Percentiles rank a stretch among this genome's conserved stretches.
phyloP scores from a whole-genome alignment of 2,113 vertebrate genomes.

The Sceloporus tristichus region DNA sequence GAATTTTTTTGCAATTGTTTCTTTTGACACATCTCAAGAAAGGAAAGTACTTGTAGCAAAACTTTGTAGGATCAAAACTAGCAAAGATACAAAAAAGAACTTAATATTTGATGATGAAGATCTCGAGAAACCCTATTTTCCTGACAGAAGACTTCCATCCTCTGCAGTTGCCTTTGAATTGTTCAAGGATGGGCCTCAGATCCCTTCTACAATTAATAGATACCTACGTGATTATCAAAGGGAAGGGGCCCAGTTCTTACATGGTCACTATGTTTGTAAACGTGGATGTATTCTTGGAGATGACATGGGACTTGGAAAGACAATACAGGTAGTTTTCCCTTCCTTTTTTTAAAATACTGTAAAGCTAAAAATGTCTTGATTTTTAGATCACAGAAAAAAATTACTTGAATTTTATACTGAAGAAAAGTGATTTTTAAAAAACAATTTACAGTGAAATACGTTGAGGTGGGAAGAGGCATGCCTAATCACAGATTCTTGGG shows the following conservation, averaged over 20 bases:
- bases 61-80: slow-evolving; percentile 68
- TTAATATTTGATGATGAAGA: slow-evolving; percentile 80
- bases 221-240: slow-evolving; percentile 95
- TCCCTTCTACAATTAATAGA: slow-evolving; percentile 95
- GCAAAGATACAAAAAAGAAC: slow-evolving; percentile 65
- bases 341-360: not conserved
- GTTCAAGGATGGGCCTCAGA: slow-evolving; percentile 78
- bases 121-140: slow-evolving; percentile 91
- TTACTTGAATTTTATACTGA: not conserved
- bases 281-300: slow-evolving; percentile 95
- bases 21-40: slow-evolving; percentile 74
- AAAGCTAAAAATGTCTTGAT: not conserved
- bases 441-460: not conserved
- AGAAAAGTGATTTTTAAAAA: not conserved
- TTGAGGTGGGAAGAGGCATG: not conserved
- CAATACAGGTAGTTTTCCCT: slow-evolving; percentile 88
- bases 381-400: not conserved
- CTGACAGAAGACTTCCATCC: slow-evolving; percentile 74
- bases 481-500: not conserved
- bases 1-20: slow-evolving; percentile 76
- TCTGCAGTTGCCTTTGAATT: slow-evolving; percentile 80
- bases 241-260: slow-evolving; percentile 90
- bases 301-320: slow-evolving; percentile 98
- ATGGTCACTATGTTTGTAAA: slow-evolving; percentile 82
- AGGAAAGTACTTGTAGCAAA: slow-evolving; percentile 75